These are phyloP conservation scores for Pempheris klunzingeri DNA, from an alignment of 2,797 vertebrate species.

Conservation along the genomic window DNA sequence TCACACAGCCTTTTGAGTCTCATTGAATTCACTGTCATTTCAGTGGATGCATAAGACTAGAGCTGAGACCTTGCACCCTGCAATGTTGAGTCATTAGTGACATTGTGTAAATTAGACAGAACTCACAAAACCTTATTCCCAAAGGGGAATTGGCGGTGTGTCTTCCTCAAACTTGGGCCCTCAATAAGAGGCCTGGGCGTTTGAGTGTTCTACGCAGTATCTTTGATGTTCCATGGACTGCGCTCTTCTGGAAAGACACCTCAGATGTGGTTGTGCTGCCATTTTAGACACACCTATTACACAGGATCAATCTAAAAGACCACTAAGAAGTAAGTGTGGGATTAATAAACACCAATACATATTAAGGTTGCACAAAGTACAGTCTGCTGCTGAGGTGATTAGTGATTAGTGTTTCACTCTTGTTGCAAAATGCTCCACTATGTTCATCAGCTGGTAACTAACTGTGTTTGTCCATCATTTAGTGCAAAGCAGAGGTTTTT, in stretches of 20 bases:
- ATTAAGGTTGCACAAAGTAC: not conserved
- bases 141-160: too few relatives aligned
- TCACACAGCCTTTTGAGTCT: constrained; percentile 21
- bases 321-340: not conserved
- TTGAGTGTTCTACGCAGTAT: too few relatives aligned
- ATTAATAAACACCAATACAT: constrained; percentile 4
- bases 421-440: not conserved
- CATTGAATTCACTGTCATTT: constrained; percentile 17
- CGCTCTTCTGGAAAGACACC: too few relatives aligned
- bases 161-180: too few relatives aligned
- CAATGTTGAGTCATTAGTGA: constrained; percentile 10
- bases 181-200: too few relatives aligned
- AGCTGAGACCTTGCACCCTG: constrained; percentile 9
- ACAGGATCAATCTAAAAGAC: not conserved
- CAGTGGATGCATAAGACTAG: constrained; percentile 7
- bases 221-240: too few relatives aligned
- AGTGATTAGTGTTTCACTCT: too few relatives aligned
- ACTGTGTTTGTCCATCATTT: not conserved
- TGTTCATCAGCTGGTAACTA: not conserved
- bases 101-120: not conserved
- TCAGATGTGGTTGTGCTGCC: not conserved
- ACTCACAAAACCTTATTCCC: constrained; percentile 7
- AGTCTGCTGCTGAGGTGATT: not conserved
- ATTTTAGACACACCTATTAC: not conserved
- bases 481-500: not conserved